phyloP scores from a whole-genome alignment of 2,113 vertebrate genomes.

The Neolamprologus tretocephalus region DNA sequence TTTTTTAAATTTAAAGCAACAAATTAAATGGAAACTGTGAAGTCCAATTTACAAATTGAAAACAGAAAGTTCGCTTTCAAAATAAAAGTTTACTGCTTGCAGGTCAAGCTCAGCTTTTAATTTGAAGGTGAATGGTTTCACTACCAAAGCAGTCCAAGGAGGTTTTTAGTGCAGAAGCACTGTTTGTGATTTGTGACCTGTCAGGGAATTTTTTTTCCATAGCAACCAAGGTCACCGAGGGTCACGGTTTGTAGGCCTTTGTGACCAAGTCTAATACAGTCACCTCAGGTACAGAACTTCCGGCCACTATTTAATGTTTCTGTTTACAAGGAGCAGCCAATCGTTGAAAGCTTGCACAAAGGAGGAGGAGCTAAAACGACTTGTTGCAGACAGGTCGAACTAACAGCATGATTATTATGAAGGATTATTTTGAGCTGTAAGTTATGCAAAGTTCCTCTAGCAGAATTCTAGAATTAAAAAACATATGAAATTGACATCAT shows the following conservation, averaged over 20 bases:
- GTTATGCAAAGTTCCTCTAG: background rate
- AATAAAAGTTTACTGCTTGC: background rate
- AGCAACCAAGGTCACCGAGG: background rate
- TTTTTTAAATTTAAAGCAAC: background rate
- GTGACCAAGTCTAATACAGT: background rate
- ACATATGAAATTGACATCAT: background rate
- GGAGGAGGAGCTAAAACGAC: background rate
- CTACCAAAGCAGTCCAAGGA: background rate
- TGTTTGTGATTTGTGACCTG: background rate
- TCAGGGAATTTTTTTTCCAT: background rate
- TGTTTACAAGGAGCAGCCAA: background rate
- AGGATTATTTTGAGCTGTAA: background rate
- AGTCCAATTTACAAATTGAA: background rate
- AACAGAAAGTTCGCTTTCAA: background rate
- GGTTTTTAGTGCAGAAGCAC: background rate
- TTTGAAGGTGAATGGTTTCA: background rate
- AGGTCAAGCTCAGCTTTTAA: background rate
- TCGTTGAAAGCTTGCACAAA: background rate
- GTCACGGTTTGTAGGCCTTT: background rate
- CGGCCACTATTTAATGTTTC: background rate
- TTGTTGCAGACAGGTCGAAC: background rate
- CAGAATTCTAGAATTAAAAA: background rate
- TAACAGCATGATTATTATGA: background rate
- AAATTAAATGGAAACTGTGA: background rate
- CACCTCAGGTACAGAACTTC: background rate